Conservation (phyloP, 2,113 vertebrate species). For the Mobula hypostoma region DNA sequence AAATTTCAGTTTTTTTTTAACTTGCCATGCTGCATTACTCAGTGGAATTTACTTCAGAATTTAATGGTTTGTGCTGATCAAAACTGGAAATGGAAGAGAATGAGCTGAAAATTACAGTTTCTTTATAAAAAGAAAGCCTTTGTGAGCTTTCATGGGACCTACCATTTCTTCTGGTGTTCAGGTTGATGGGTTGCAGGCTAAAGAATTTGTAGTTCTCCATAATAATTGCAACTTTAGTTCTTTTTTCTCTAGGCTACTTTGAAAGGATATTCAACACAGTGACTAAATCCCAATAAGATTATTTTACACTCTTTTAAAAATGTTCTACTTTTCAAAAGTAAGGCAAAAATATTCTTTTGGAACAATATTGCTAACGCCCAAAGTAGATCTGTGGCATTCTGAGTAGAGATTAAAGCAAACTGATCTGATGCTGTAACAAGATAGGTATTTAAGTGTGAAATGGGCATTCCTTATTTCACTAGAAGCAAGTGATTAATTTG, state of each 20-base stretch:
- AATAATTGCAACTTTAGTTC: not conserved
- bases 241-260: not conserved
- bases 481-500: constrained; percentile 29
- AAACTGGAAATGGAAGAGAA: not conserved
- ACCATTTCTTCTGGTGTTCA: not conserved
- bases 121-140: not conserved
- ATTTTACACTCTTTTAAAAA: not conserved
- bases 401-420: constrained; percentile 14
- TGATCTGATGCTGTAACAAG: constrained; percentile 22
- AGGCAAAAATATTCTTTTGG: not conserved
- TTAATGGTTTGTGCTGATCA: constrained; percentile 9
- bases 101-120: not conserved
- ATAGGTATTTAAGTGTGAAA: constrained; percentile 9
- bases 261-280: not conserved
- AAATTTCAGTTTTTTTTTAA: not conserved
- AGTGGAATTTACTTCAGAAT: not conserved
- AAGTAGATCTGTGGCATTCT: not conserved
- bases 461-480: not conserved
- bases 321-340: not conserved
- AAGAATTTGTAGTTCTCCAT: not conserved
- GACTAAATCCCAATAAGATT: not conserved
- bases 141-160: not conserved
- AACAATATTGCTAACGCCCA: not conserved
- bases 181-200: no score
- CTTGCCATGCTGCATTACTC: not conserved